Percentiles rank a stretch among this genome's conserved stretches.
Evolutionary conservation across 2,888 invertebrate species (phyloP).

Genomic region (Ennomos erosarius): DNA sequence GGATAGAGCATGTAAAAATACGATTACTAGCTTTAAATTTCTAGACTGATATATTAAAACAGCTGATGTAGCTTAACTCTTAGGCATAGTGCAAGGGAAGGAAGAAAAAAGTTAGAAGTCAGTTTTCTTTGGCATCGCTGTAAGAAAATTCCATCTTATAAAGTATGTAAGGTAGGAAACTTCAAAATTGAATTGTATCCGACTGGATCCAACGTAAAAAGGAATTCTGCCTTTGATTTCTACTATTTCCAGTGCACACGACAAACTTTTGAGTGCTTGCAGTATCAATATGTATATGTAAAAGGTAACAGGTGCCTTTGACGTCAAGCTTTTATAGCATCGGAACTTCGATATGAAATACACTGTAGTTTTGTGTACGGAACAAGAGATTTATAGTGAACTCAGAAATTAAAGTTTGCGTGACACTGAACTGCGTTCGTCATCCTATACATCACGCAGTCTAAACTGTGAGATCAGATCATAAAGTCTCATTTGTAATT

Average conservation of each 20-base stretch:
- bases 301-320: slow-evolving; percentile 15
- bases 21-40: too few relatives aligned
- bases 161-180: slow-evolving; percentile 23
- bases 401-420: too few relatives aligned
- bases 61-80: too few relatives aligned
- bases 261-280: slow-evolving; percentile 36
- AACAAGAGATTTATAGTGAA: too few relatives aligned
- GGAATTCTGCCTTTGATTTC: slow-evolving; percentile 17
- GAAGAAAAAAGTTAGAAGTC: too few relatives aligned
- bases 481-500: too few relatives aligned
- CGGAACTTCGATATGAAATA: slow-evolving; percentile 18
- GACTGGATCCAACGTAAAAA: slow-evolving; percentile 4
- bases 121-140: background rate
- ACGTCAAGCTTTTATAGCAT: slow-evolving; percentile 19
- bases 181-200: slow-evolving; percentile 28
- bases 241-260: slow-evolving; percentile 27
- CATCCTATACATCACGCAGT: too few relatives aligned
- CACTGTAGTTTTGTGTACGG: background rate
- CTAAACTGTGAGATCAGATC: too few relatives aligned
- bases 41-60: too few relatives aligned
- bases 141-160: slow-evolving; percentile 3
- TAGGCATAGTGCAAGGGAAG: too few relatives aligned
- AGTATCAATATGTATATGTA: slow-evolving; percentile 12
- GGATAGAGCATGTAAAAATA: too few relatives aligned
- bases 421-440: too few relatives aligned